Percentiles rank a stretch among this genome's conserved stretches.
These are phyloP conservation scores for Clarias platycephalus DNA, from an alignment of 2,797 vertebrate species.

Conservation along the genomic window DNA sequence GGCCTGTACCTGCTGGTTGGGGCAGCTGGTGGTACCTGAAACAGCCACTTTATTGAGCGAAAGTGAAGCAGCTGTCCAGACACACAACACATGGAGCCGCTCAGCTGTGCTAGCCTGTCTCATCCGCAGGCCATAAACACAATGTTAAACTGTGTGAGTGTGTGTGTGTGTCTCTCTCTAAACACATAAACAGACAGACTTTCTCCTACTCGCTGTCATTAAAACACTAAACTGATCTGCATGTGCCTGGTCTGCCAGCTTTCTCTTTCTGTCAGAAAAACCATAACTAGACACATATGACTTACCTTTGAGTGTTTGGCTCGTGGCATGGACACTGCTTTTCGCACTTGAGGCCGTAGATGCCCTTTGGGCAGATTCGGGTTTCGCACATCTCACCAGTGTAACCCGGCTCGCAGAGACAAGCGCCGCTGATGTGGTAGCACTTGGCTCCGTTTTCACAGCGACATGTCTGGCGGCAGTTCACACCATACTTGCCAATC, in stretches of 20 bases:
- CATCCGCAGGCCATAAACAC: conserved; percentile 61
- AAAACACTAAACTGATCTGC: conserved; percentile 13
- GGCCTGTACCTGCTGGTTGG: conserved; percentile 67
- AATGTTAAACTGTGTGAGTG: conserved; percentile 64
- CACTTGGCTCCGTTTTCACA: conserved; percentile 87
- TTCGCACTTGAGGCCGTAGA: conserved; percentile 87
- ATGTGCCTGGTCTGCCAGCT: neutral
- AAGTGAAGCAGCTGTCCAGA: conserved; percentile 75
- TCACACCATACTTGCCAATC: conserved; percentile 81
- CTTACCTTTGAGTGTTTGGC: conserved; percentile 84
- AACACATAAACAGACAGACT: conserved; percentile 37
- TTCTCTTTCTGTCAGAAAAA: conserved; percentile 3
- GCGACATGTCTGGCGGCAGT: conserved; percentile 80
- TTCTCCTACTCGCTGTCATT: conserved; percentile 7
- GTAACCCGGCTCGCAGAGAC: conserved; percentile 88
- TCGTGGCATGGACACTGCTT: conserved; percentile 83
- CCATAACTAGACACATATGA: neutral
- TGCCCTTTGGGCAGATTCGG: conserved; percentile 82
- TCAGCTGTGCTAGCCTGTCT: conserved; percentile 78
- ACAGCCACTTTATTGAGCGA: conserved; percentile 76
- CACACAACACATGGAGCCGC: conserved; percentile 73
- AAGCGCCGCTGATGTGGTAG: conserved; percentile 86
- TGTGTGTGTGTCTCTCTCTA: conserved; percentile 28
- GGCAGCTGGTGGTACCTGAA: conserved; percentile 80
- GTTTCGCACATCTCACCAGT: conserved; percentile 82